Conservation (phyloP, 2,888 invertebrate genomes). For the Drosophila koepferae region DNA sequence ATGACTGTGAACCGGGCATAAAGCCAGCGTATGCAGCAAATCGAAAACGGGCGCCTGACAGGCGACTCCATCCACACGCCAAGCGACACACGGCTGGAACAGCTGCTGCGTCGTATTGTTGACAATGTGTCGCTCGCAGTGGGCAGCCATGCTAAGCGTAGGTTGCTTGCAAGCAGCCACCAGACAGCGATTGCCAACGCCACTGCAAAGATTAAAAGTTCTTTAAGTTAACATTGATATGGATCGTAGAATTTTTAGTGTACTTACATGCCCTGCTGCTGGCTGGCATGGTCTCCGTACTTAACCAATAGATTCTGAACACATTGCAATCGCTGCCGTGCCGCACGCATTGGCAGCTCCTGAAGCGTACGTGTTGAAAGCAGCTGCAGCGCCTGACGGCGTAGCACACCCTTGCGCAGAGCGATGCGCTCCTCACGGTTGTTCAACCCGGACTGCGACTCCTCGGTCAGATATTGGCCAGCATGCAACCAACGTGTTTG, state of each 20-base stretch:
- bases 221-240: not conserved
- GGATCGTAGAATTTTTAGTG: not conserved
- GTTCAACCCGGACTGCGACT: slow-evolving; percentile 6
- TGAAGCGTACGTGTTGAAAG: slow-evolving; percentile 81
- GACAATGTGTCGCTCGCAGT: slow-evolving; percentile 94
- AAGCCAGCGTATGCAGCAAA: slow-evolving; percentile 91
- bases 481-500: slow-evolving; percentile 82
- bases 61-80: slow-evolving; percentile 91
- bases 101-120: slow-evolving; percentile 93
- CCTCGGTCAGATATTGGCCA: slow-evolving; percentile 25
- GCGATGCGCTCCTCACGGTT: slow-evolving; percentile 84
- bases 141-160: slow-evolving; percentile 87
- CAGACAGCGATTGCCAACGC: slow-evolving; percentile 79
- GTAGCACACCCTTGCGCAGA: slow-evolving; percentile 78
- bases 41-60: slow-evolving; percentile 93
- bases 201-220: slow-evolving; percentile 39
- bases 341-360: slow-evolving; percentile 73
- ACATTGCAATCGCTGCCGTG: slow-evolving; percentile 80
- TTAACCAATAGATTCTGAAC: slow-evolving; percentile 83
- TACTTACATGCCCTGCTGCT: slow-evolving; percentile 73
- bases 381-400: slow-evolving; percentile 83
- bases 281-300: slow-evolving; percentile 75
- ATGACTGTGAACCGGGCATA: slow-evolving; percentile 94
- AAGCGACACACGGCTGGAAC: slow-evolving; percentile 92
- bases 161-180: slow-evolving; percentile 76